Evolutionary conservation across 2,113 vertebrate species (phyloP), one percentile per base, ranked within the genome.

Genomic region (Semicossyphus pulcher): DNA sequence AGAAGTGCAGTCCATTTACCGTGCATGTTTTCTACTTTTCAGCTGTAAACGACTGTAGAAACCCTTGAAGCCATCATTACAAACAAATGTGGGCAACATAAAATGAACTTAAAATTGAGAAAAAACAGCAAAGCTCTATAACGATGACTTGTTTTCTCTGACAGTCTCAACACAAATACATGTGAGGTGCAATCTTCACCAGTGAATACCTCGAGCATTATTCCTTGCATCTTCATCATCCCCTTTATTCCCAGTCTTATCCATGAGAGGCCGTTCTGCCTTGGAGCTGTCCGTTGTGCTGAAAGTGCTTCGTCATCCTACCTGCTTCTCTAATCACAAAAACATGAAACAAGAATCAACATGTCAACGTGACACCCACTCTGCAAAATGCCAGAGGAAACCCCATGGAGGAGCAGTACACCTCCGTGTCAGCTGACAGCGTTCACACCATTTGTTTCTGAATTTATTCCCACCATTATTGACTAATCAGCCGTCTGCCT

Each of bases 401-500:
- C 78, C 78, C 82, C 68, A 28, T 0, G 5, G 61, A 83, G 75
- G 78, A 72, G 80, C 71, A 25, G 52, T 23, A 51, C 78, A 83
- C 68, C 83, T 71, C 67, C 51, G 20, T 71, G 77, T 66, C 76
- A 60, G 45, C 63, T 49, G 53, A 78, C 69, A 54, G 15, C 10
- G 18, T 72, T 81, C 63, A 52, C 85, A 72, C 37, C 62, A 68
- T 80, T 87, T 80, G 58, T 61, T 76, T 76, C 52, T 49, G 54
- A 78, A 79, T 78, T 70, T 52, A 48, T 85, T 82, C 65, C 53
- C 77, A 54, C 65, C 69, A 41, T 81, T 85, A 78, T 83, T 84
- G 84, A 85, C 79, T 84, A 88, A 90, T 86, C 84, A 69, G 75
- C 57, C 59, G 44, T 83, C 64, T 81, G 83, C 67, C 53, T 69